phyloP scores from a whole-genome alignment of 1,140 invertebrate genomes.

The Psilanteris sp. region DNA sequence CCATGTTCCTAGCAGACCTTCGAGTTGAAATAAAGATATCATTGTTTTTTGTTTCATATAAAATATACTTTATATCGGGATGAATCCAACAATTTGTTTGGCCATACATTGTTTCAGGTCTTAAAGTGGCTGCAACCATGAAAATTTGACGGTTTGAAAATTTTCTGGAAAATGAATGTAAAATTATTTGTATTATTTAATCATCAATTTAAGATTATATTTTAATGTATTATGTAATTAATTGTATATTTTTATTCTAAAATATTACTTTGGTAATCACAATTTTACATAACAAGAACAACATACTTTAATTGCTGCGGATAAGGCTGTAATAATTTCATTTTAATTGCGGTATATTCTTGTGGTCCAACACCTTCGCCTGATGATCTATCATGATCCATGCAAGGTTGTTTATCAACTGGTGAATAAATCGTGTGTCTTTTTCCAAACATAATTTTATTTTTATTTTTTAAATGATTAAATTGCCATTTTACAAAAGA shows the following conservation, averaged over 20 bases:
- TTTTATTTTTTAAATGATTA: slow-evolving; percentile 89
- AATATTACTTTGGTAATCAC: no score
- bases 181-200: no score
- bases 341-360: slow-evolving; percentile 98
- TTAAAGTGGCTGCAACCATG: slow-evolving; percentile 97
- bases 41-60: slow-evolving; percentile 85
- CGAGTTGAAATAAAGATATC: slow-evolving; percentile 92
- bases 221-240: no score
- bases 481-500: slow-evolving; percentile 99
- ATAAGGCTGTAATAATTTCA: slow-evolving; percentile 89
- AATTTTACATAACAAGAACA: not conserved
- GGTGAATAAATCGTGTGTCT: slow-evolving; percentile 98
- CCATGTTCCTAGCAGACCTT: slow-evolving; percentile 96
- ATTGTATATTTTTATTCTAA: no score
- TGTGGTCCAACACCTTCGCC: slow-evolving; percentile 99
- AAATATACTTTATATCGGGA: slow-evolving; percentile 96
- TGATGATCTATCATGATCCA: slow-evolving; percentile 98
- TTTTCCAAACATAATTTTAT: slow-evolving; percentile 98
- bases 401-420: slow-evolving; percentile 98
- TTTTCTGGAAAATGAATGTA: slow-evolving; percentile 79
- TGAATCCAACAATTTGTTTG: slow-evolving; percentile 99
- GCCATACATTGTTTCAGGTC: slow-evolving; percentile 99
- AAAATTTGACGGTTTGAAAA: slow-evolving; percentile 84
- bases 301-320: slow-evolving; percentile 85
- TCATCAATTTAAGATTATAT: no score